Evolutionary conservation across 2,113 vertebrate genomes (phyloP), one percentile per base, ranked within the genome.

Genomic region (Cyanocitta stelleri): DNA sequence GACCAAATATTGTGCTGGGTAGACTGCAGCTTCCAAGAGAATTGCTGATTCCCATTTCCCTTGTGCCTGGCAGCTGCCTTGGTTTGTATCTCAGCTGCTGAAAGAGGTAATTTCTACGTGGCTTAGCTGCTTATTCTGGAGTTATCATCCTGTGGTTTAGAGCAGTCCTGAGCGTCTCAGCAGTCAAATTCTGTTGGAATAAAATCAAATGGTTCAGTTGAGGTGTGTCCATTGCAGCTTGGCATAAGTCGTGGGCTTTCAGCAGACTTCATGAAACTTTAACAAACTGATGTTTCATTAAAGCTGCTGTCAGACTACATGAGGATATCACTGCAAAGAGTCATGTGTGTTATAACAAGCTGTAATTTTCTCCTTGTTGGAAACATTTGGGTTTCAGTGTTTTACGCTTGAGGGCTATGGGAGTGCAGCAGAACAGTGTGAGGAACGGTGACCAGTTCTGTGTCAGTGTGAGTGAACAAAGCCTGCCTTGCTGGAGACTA

Each of bases 31-130:
- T 81, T 80, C 59, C 16, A n/a, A 43, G 17, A 68, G 35, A 56
- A 63, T 16, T 58, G 51, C n/a, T 76, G 54, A n/a, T 66, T 68
- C 49, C 0, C 0, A 35, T 55, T 39, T 63, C 22, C 8, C 16
- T 30, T 41, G 32, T 48, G 66, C 17, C 12, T 35, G 73, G 30
- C 8, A 37, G 35, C 41, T 19, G 21, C 11, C 64, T 84, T 52
- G 48, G 37, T 43, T 59, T 41, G 13, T 14, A 2, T 16, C 52
- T 81, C 11, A 1, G 44, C 72, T 61, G 22, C 29, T 3, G 4
- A 33, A 51, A 37, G 11, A 16, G 20, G 26, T 11, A 11, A 24
- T 75, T 81, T 37, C 62, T 33, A 5, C 0, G 0, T 52, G 14
- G 32, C 22, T 55, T 29, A 19, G 26, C 82, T 93, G 52, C 46